phyloP scores from a whole-genome alignment of 1,140 invertebrate species.

The Copidosoma floridanum region DNA sequence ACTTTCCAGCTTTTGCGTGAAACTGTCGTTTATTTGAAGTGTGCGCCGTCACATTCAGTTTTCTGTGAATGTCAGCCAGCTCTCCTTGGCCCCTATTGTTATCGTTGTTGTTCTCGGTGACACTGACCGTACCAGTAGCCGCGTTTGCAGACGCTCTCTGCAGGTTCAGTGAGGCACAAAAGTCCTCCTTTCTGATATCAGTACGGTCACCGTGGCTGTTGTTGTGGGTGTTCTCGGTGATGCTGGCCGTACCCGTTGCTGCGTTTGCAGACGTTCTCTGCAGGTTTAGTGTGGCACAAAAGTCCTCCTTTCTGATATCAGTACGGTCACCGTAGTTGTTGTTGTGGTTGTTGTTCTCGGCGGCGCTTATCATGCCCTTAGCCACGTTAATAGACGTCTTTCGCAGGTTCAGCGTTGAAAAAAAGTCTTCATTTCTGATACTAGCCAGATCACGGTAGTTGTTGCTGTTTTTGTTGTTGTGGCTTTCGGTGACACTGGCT shows the following conservation, averaged over 20 bases:
- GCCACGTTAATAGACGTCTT: conserved; percentile 60
- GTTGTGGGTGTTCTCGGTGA: too few relatives aligned
- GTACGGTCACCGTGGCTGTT: neutral
- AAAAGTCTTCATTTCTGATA: conserved; percentile 61
- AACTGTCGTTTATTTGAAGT: conserved; percentile 62
- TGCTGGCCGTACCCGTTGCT: too few relatives aligned
- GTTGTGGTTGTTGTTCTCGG: too few relatives aligned
- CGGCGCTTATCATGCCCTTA: too few relatives aligned
- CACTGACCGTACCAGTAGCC: too few relatives aligned
- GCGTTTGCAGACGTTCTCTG: conserved; percentile 62
- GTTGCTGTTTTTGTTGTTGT: too few relatives aligned
- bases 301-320: conserved; percentile 53
- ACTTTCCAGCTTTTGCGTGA: conserved; percentile 44
- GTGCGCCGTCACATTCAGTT: conserved; percentile 71
- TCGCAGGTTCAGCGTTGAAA: conserved; percentile 75
- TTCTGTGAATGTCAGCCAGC: conserved; percentile 80
- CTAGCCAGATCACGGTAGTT: neutral
- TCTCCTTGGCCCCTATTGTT: conserved; percentile 52
- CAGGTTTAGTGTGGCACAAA: conserved; percentile 76
- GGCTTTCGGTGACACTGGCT: too few relatives aligned
- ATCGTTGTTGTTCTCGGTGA: too few relatives aligned
- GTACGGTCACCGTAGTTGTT: neutral
- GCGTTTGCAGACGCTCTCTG: conserved; percentile 62
- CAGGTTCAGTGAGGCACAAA: conserved; percentile 76
- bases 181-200: conserved; percentile 53